Evolutionary conservation across 2,797 vertebrate genomes (phyloP), one percentile per base, ranked within the genome.

Genomic region (Neoniphon sammara): DNA sequence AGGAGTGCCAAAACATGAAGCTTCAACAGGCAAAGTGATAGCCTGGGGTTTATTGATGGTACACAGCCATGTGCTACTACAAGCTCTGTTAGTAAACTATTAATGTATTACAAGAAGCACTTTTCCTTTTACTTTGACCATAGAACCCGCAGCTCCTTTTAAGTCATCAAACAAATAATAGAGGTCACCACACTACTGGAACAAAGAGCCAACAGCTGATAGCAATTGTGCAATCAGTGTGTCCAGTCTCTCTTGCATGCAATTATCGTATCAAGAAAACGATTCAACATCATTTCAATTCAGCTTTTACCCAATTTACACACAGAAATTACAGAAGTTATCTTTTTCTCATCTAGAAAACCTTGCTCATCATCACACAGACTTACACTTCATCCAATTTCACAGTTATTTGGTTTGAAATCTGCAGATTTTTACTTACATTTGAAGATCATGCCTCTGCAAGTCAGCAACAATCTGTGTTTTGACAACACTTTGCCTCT

Each of bases 401-500:
- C 57, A 71, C 39, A 71, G 27, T 44, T 73, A 66, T 21, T 36
- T 34, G 34, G 15, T 46, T 80, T 47, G 54, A 72, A 66, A 66
- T 52, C 2, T 20, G 11, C 49, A 52, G 18, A 1, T 27, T 23
- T 57, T 14, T 14, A 17, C 23, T 44, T 12, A 31, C 2, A 17
- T 5, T 58, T 62, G n/a, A 59, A 30, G 60, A 31, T 27, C 52
- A 2, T 2, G 12, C 54, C 27, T 55, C 8, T 36, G 15, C 46
- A 59, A 23, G 57, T 36, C 20, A 49, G 20, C 58, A 69, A 56
- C 44, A 47, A 27, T 64, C 57, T 14, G 21, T 75, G 34, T 44
- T 18, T 15, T 70, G 50, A 77, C 49, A 73, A 59, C 30, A 63
- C 20, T 70, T 66, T 70, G 62, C 69, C 63, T 70, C 64, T 61